These are phyloP conservation scores for Alligator sinensis DNA, from an alignment of 2,113 vertebrate genomes.

Conservation along the genomic window DNA sequence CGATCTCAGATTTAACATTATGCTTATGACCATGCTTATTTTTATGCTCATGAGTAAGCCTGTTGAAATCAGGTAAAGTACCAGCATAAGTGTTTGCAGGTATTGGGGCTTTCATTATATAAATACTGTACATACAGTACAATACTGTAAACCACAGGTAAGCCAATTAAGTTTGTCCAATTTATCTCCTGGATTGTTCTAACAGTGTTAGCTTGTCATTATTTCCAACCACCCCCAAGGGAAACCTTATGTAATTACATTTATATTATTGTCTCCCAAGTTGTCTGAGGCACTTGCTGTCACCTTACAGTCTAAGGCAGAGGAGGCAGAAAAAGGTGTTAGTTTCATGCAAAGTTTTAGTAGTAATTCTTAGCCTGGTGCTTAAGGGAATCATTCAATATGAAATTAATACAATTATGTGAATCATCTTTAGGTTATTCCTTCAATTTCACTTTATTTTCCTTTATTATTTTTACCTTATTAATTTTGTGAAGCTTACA, in stretches of 20 bases:
- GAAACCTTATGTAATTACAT: not conserved
- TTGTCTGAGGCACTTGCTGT: not conserved
- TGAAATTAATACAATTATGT: not conserved
- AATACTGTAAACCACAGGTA: not conserved
- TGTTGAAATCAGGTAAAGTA: not conserved
- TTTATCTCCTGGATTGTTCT: not conserved
- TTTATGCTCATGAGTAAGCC: not conserved
- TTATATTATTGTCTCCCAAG: not conserved
- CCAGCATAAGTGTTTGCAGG: rapidly evolving
- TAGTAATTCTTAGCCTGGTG: not conserved
- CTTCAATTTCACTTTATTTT: not conserved
- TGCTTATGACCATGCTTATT: not conserved
- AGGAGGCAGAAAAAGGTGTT: not conserved
- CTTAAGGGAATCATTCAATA: not conserved
- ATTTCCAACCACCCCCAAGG: not conserved
- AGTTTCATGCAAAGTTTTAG: not conserved
- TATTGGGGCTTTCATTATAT: not conserved
- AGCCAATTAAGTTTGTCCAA: not conserved
- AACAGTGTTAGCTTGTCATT: not conserved
- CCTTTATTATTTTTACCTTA: not conserved
- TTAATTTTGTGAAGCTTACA: not conserved
- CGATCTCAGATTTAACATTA: too few relatives aligned
- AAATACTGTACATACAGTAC: too few relatives aligned
- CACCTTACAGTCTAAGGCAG: not conserved
- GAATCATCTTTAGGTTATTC: not conserved